Evolutionary conservation across 2,797 vertebrate species (phyloP), one percentile per base, ranked within the genome.

Genomic region (Antennarius maculatus): DNA sequence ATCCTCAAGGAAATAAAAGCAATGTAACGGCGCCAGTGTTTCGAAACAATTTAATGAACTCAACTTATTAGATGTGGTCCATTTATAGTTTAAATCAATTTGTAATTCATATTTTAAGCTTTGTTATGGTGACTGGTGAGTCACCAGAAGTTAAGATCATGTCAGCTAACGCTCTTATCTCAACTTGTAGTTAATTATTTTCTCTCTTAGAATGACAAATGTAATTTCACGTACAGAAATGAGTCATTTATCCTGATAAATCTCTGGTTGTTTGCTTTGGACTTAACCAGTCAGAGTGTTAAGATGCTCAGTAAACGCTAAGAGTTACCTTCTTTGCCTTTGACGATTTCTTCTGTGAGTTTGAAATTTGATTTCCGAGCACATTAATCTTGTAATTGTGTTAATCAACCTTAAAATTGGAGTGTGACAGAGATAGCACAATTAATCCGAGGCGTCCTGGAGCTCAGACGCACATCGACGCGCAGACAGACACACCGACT

Each of bases 1-100:
- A 66, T 90, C 46, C 89, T 98, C 37, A 77, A 86, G 86, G 93
- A 95, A 76, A 86, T 96, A 17, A 77, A 94, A 31, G 84, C 80
- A 42, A 83, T 92, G 27, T 80, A 74, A 71, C 55, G 6, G 28
- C 6, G 6, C 29, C 14, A 42, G 34, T 29, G n/a, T 75, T 65
- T 9, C 17, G 5, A 3, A 34, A 34, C 31, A 34, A 34, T 8
- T 5, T 8, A 34, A 34, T 34, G 31, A 34, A 34, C 31, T 34
- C 5, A 34, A 34, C 31, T 5, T 8, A 34, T 34, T 8, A 34
- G 31, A 34, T 34, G 7, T 34, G 31, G 5, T 5, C 7, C 31
- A 8, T 34, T 34, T 34, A 8, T 34, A 34, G 5, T 34, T 34
- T 8, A 34, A 8, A 34, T 34, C 4, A 3, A 34, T 34, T 34